Base-by-base conservation (phyloP, 2,888 invertebrate species). In the Eupithecia tripunctaria region DNA sequence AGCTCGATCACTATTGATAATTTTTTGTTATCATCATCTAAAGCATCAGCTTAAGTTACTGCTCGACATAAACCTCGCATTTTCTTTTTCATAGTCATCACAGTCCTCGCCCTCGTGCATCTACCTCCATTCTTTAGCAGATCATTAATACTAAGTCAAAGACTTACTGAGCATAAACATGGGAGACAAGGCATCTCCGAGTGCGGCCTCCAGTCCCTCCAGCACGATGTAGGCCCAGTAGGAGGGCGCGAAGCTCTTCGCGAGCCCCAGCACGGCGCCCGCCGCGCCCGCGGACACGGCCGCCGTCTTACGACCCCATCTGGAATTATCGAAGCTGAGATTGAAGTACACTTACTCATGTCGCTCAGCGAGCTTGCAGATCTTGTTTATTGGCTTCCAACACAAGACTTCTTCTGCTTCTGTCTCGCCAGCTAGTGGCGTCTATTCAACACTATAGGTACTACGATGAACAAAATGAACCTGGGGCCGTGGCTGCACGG, bases 141-240 rank as follows among this genome's bases (percentile, higher is more conserved):
- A n/a, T n/a, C 47, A 47, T 8, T n/a, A n/a, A 47, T n/a, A 8
- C 47, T 2, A 47, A 47, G 47, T 47, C 14, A 47, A 47, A 8
- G 5, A 18, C 93, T 79, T 79, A 94, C 94, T 94, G 18, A 94
- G 80, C 94, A 94, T 94, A 67, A 94, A 94, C 85, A 93, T 91
- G 1, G 94, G 94, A 0, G 94, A 93, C 2, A 93, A 82, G 0
- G 94, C 94, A 64, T 94, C 94, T 0, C 94, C 94, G 7, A 93
- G 84, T 21, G 94, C 92, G 0, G 94, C 93, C 73, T 94, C 94
- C 1, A 93, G 78, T 0, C 85, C 86, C 74, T 94, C 94, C 51
- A 94, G 81, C 6, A 79, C 78, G 8, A 93, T 80, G 82, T 93
- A 94, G 25, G 78, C 18, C 93, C 93, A 92, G 79, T 89, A 93